Evolutionary conservation across 2,888 invertebrate genomes (phyloP).

Genomic region (Antheraea yamamai): DNA sequence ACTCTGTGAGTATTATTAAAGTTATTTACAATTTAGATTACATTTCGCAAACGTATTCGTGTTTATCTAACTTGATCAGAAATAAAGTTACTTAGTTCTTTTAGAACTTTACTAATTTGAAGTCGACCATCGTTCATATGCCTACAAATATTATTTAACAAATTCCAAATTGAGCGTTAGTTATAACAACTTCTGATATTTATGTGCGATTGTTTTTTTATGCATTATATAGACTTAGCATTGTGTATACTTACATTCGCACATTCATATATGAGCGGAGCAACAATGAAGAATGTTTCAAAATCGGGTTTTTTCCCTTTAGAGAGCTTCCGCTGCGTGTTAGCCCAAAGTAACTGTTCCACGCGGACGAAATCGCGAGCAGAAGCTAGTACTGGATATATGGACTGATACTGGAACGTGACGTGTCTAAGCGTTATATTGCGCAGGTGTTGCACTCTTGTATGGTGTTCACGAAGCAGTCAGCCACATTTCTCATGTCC

Average conservation of each 20-base stretch:
- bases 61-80: slow-evolving; percentile 15
- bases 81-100: slow-evolving; percentile 3
- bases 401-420: too few relatives aligned
- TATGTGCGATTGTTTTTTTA: neutral
- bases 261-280: too few relatives aligned
- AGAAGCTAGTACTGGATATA: too few relatives aligned
- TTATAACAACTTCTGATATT: neutral
- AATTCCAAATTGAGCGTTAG: neutral
- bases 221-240: neutral
- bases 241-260: neutral
- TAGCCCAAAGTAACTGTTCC: too few relatives aligned
- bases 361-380: too few relatives aligned
- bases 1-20: slow-evolving; percentile 36
- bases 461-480: too few relatives aligned
- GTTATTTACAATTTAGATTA: slow-evolving; percentile 29
- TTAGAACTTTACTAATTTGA: neutral
- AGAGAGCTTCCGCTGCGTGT: too few relatives aligned
- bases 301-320: too few relatives aligned
- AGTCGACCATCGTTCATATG: neutral
- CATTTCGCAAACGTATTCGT: slow-evolving; percentile 25
- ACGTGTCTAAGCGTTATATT: too few relatives aligned
- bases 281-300: too few relatives aligned
- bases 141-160: neutral
- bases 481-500: too few relatives aligned
- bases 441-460: too few relatives aligned